Conservation (phyloP, 2,888 invertebrate species). For the Molorchus minor region DNA sequence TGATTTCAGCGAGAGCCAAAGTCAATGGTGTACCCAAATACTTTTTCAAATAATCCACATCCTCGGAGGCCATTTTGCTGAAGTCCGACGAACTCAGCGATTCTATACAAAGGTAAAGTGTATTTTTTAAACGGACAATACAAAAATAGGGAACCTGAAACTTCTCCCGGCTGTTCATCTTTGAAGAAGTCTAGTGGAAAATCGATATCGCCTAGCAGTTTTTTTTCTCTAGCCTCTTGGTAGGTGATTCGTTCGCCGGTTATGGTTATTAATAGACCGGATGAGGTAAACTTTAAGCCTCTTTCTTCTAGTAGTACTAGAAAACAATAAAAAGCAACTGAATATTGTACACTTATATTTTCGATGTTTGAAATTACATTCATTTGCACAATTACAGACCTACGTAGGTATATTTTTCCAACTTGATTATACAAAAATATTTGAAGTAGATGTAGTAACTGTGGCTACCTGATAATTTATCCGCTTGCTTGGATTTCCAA, state of each 20-base stretch:
- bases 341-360: constrained; percentile 7
- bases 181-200: constrained; percentile 25
- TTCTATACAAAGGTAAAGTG: constrained; percentile 1
- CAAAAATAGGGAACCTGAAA: too few relatives aligned
- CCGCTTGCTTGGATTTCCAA: constrained; percentile 45
- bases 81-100: constrained; percentile 11
- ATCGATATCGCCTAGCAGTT: constrained; percentile 52
- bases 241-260: constrained; percentile 52
- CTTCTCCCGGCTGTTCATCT: background rate
- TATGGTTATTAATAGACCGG: constrained; percentile 52
- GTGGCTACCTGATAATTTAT: constrained; percentile 45
- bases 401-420: constrained; percentile 27
- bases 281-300: constrained; percentile 53
- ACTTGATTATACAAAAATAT: constrained; percentile 25
- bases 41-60: constrained; percentile 58
- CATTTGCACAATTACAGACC: constrained; percentile 1
- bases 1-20: constrained; percentile 62
- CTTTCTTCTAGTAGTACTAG: constrained; percentile 45
- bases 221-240: constrained; percentile 52
- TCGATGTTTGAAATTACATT: background rate
- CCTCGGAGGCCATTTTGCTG: constrained; percentile 52
- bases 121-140: constrained; percentile 12
- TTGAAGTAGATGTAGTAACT: constrained; percentile 24
- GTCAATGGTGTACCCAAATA: constrained; percentile 59
- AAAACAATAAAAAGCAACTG: constrained; percentile 20